A percentile compares a stretch with the other conserved stretches of the same genome.
Evolutionary conservation across 1,140 invertebrate genomes (phyloP).

Genomic region (Zophobas atratus): DNA sequence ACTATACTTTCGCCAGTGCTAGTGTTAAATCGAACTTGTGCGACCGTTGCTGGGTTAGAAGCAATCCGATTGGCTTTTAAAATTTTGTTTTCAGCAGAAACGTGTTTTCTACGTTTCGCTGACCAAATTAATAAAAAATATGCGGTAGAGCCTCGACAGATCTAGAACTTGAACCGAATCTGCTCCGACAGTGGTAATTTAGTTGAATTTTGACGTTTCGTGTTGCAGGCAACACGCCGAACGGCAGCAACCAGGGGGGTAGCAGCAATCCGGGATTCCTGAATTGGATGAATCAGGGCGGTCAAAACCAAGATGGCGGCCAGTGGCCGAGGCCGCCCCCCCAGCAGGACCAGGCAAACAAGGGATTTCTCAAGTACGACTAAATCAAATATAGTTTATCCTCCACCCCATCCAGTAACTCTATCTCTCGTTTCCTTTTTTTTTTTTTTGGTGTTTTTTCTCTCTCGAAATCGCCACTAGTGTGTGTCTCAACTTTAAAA

Average conservation of each 20-base stretch:
- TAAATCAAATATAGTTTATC: slow-evolving; percentile 53
- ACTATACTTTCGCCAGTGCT: too few species aligned
- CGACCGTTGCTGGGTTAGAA: too few species aligned
- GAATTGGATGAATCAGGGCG: slow-evolving; percentile 66
- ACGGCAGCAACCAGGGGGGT: slow-evolving; percentile 63
- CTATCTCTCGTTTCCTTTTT: not conserved
- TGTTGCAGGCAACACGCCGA: slow-evolving; percentile 62
- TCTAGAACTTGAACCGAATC: too few species aligned
- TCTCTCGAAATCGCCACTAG: not conserved
- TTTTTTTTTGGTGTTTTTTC: not conserved
- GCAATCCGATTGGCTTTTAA: too few species aligned
- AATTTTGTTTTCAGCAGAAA: too few species aligned
- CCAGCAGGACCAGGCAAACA: slow-evolving; percentile 64
- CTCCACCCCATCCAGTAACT: not conserved
- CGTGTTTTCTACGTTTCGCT: too few species aligned
- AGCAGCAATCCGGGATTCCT: slow-evolving; percentile 66
- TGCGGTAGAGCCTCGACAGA: too few species aligned
- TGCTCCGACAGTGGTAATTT: too few species aligned
- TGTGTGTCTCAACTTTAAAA: slow-evolving; percentile 8
- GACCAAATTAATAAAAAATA: too few species aligned
- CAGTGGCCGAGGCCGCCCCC: slow-evolving; percentile 66
- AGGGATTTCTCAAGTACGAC: slow-evolving; percentile 67
- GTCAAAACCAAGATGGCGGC: slow-evolving; percentile 60
- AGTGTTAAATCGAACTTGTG: too few species aligned
- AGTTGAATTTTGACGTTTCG: too few species aligned